These are phyloP conservation scores for Rotaria socialis DNA, from an alignment of 2,888 invertebrate species.

Conservation along the genomic window DNA sequence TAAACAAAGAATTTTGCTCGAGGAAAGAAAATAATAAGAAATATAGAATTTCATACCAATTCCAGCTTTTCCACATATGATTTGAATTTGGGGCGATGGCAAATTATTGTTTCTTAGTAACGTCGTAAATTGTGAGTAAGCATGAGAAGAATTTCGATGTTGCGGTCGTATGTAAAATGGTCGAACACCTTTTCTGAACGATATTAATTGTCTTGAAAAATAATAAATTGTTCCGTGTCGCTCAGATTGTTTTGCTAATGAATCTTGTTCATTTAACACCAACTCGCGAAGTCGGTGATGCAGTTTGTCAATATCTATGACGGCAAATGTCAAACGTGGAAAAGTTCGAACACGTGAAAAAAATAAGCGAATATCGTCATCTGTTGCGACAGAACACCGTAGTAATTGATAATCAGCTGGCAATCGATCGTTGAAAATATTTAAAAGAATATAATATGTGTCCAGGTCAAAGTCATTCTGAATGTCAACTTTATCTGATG, in stretches of 20 bases:
- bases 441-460: not conserved
- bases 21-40: too few relatives aligned
- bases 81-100: not conserved
- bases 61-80: not conserved
- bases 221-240: constrained; percentile 1
- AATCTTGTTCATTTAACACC: not conserved
- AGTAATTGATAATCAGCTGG: not conserved
- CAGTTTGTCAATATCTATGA: constrained; percentile 12
- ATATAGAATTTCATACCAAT: too few relatives aligned
- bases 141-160: not conserved
- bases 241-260: not conserved
- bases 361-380: not conserved
- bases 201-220: constrained; percentile 2
- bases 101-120: not conserved
- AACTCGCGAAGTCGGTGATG: constrained; percentile 7
- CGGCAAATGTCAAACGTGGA: not conserved
- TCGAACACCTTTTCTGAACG: not conserved
- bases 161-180: not conserved
- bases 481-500: not conserved
- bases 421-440: not conserved
- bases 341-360: not conserved
- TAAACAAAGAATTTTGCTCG: not conserved
- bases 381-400: not conserved
- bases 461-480: not conserved
- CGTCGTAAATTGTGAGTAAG: not conserved